A percentile compares a stretch with the other conserved stretches of the same genome.
Conservation (phyloP, 2,113 vertebrate genomes). For the Hydropotes inermis region DNA sequence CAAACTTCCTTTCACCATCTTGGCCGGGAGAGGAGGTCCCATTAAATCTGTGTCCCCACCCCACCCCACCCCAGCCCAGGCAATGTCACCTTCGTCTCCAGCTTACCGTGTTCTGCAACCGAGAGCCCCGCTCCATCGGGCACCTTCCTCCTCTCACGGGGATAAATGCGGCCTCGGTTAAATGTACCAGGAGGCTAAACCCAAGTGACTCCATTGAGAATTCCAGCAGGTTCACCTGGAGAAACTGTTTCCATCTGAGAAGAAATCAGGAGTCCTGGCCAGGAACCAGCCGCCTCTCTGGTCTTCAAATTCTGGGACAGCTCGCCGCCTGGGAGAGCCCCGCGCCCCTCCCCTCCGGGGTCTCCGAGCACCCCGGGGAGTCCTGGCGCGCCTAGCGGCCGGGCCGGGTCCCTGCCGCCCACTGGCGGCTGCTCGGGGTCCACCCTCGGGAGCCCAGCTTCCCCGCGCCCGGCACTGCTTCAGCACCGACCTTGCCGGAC, state of each 20-base stretch:
- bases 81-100: background rate
- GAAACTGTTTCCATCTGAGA: conserved; percentile 65
- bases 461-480: background rate
- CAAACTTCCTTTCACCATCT: conserved; percentile 14
- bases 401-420: background rate
- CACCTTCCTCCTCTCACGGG: conserved; percentile 7
- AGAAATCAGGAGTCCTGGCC: conserved; percentile 20
- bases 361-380: background rate
- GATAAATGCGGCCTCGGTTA: conserved; percentile 45
- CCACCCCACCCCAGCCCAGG: background rate
- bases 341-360: background rate
- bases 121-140: conserved; percentile 20
- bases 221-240: conserved; percentile 40
- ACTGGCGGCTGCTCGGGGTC: background rate
- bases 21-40: background rate
- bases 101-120: conserved; percentile 58
- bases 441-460: background rate
- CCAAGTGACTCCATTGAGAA: background rate
- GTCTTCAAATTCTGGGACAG: conserved; percentile 23
- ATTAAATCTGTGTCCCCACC: background rate
- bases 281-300: background rate
- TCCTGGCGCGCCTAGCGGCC: background rate
- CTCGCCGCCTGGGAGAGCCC: background rate
- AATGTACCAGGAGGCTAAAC: conserved; percentile 22
- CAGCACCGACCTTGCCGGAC: background rate